Evolutionary conservation across 2,888 invertebrate genomes (phyloP).

Genomic region (Andrena praecox): DNA sequence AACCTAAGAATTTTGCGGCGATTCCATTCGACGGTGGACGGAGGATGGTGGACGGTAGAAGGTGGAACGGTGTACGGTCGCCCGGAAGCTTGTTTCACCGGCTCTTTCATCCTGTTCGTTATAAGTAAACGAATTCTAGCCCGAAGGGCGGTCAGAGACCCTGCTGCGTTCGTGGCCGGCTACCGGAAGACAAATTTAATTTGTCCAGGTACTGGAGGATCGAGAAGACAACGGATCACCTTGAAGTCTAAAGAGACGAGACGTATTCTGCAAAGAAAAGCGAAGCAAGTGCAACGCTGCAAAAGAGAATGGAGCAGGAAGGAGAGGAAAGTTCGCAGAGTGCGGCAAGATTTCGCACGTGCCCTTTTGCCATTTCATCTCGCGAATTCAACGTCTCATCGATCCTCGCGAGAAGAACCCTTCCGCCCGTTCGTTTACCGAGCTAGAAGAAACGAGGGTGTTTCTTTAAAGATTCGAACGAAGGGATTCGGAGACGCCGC

Average conservation of each 20-base stretch:
- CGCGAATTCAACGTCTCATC: neutral
- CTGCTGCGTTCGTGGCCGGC: conserved; percentile 6
- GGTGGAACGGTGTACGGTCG: neutral
- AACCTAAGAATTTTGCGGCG: conserved; percentile 48
- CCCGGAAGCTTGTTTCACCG: conserved; percentile 30
- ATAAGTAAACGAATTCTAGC: conserved; percentile 55
- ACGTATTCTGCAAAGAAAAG: neutral
- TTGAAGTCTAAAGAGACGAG: conserved; percentile 7
- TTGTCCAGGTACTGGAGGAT: conserved; percentile 24
- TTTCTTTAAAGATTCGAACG: neutral
- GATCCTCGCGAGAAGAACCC: neutral
- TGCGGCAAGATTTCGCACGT: neutral
- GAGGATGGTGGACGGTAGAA: neutral
- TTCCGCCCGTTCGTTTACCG: neutral
- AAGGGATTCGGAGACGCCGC: neutral
- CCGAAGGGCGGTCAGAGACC: conserved; percentile 44
- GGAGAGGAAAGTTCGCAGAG: neutral
- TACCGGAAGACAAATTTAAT: conserved; percentile 51
- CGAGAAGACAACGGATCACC: conserved; percentile 30
- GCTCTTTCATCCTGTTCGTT: conserved; percentile 23
- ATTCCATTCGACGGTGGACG: conserved; percentile 11
- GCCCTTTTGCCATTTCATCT: neutral
- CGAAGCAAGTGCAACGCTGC: too few species aligned
- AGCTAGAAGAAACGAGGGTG: neutral
- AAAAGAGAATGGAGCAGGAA: neutral